These are phyloP conservation scores for Magallana nippona DNA, from an alignment of 2,888 invertebrate genomes.

Conservation along the genomic window DNA sequence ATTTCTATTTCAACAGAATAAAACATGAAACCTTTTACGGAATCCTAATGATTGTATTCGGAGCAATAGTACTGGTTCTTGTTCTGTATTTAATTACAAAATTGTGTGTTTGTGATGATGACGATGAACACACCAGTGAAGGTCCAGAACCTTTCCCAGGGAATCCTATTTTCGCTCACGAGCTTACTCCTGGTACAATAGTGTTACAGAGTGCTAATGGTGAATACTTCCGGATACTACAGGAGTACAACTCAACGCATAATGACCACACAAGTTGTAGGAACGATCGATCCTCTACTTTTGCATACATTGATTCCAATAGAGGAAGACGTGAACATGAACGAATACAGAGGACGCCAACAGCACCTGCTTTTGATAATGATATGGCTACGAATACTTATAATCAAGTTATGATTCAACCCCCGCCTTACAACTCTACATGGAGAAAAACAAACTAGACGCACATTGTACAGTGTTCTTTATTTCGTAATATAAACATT, in stretches of 20 bases:
- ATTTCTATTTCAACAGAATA: not conserved
- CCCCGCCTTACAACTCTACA: not conserved
- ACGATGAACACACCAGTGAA: not conserved
- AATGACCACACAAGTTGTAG: not conserved
- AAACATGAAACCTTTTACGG: not conserved
- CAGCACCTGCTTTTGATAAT: not conserved
- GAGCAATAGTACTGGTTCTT: not conserved
- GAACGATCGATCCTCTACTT: not conserved
- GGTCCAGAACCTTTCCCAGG: slow-evolving; percentile 3
- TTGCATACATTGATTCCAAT: not conserved
- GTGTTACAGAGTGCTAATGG: slow-evolving; percentile 60
- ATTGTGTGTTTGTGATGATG: not conserved
- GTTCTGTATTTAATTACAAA: not conserved
- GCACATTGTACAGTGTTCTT: no score
- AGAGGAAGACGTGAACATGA: not conserved
- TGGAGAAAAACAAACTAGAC: no score
- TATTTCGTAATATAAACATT: no score
- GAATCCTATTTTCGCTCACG: slow-evolving; percentile 58
- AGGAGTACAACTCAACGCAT: slow-evolving; percentile 50
- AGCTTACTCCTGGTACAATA: slow-evolving; percentile 59
- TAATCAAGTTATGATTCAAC: not conserved
- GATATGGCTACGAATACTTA: slow-evolving; percentile 2
- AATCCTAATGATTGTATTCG: not conserved
- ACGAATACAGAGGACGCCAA: not conserved
- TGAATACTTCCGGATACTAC: slow-evolving; percentile 59